These are phyloP conservation scores for Pangasius mekongensis DNA, from an alignment of 2,797 vertebrate genomes.

Conservation along the genomic window DNA sequence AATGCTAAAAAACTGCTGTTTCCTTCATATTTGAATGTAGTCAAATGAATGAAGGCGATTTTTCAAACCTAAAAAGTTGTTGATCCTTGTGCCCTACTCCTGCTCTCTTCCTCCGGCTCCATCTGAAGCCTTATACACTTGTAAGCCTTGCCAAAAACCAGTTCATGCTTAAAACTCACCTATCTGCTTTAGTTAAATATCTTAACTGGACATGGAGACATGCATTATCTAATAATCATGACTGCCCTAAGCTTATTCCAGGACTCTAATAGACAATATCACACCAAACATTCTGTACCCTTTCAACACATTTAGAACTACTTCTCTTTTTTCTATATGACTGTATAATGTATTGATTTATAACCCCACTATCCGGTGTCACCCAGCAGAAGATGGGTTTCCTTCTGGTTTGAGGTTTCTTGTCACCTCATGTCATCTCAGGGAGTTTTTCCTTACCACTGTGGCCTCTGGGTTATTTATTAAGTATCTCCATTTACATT, in stretches of 20 bases:
- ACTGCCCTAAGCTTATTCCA: background rate
- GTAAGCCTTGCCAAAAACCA: background rate
- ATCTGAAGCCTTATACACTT: background rate
- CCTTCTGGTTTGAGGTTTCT: no score
- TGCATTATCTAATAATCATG: background rate
- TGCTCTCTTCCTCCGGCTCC: background rate
- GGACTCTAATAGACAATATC: background rate
- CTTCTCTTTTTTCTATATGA: background rate
- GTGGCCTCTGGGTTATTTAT: background rate
- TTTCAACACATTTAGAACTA: no score
- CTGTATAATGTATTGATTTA: background rate
- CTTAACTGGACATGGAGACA: background rate
- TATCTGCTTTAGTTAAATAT: background rate
- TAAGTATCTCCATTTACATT: background rate
- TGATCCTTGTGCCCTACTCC: background rate
- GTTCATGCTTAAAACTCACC: background rate
- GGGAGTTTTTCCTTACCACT: background rate
- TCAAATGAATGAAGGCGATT: background rate
- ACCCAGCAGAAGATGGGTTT: no score
- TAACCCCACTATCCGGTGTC: background rate
- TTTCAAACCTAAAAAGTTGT: background rate
- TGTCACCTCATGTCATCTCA: no score
- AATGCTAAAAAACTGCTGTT: background rate
- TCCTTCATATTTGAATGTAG: background rate
- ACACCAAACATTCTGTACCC: background rate